Evolutionary conservation across 2,113 vertebrate species (phyloP).

Genomic region (Cebus imitator): DNA sequence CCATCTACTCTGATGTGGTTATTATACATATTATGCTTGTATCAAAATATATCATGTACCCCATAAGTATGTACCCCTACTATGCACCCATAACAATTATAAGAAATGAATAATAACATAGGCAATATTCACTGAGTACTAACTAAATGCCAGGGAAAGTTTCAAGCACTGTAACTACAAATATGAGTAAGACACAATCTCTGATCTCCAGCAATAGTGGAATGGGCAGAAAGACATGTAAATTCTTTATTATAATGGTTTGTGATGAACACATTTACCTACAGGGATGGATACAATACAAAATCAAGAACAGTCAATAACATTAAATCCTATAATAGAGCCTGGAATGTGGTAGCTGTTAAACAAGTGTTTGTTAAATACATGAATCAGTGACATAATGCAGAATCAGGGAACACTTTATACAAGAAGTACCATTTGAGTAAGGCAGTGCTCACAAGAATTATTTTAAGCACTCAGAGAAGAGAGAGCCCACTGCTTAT

Average conservation of each 20-base stretch:
- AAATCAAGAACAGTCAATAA: slow-evolving; percentile 33
- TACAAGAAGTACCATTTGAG: background rate
- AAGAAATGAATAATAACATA: background rate
- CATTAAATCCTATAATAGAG: background rate
- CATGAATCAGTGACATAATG: background rate
- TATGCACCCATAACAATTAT: too few relatives aligned
- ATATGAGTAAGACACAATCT: slow-evolving; percentile 31
- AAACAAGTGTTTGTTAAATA: slow-evolving; percentile 35
- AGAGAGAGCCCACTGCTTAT: background rate
- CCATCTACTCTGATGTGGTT: too few relatives aligned
- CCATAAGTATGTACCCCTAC: too few relatives aligned
- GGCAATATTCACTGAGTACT: background rate
- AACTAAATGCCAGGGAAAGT: slow-evolving; percentile 1
- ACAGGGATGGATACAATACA: background rate
- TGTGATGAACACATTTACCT: slow-evolving; percentile 14
- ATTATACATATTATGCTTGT: too few relatives aligned
- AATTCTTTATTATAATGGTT: background rate
- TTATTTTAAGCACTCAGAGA: background rate
- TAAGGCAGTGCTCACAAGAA: background rate
- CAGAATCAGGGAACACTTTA: background rate
- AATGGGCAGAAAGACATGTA: background rate
- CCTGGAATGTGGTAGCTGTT: background rate
- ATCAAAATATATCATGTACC: too few relatives aligned
- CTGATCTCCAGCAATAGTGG: background rate
- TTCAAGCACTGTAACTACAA: slow-evolving; percentile 3